Base-by-base conservation (phyloP, 2,113 vertebrate species). In the Pelobates fuscus region DNA sequence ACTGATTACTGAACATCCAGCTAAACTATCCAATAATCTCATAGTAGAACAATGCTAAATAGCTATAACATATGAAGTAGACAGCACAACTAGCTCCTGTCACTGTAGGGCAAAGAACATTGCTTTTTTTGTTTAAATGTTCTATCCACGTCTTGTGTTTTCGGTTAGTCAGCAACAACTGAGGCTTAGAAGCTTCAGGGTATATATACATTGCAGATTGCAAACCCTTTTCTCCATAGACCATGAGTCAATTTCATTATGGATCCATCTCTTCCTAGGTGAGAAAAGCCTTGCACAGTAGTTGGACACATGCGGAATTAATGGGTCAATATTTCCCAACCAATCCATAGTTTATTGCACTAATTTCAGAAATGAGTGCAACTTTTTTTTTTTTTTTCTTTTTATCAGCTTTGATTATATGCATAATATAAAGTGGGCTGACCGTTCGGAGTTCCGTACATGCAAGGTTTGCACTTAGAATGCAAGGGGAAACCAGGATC, bases 341-440 rank as follows among this genome's bases (percentile, higher is more conserved):
- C 69, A 49, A 49, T 60, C 30, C 18, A 62, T 62, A 55, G 20
- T 23, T 23, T 32, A 21, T 64, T 46, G 20, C 21, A 21, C 18
- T 7, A 24, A 54, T 64, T 23, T 72, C n/a, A 52, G 26, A 15
- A 52, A 8, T 8, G 17, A 29, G 3, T 24, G 27, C 52, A 32
- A 11, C 46, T 24, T 54, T 62, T 71, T 32, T 32, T 32, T 32
- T 32, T 10, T 10, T 32, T 10, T 10, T 32, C 30, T 32, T 32
- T 32, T 71, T 12, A 54, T 64, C 44, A 62, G 15, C 20, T 37
- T 72, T 72, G 70, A 64, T 63, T 52, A 21, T 63, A 11, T 54
- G 14, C 14, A 54, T 64, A 63, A 49, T 25, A 54, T 63, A 55
- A 32, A 10, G 4, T 10, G 4, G 4, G 30, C 66, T 24, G 32